Base-by-base conservation (phyloP, 2,113 vertebrate genomes). In the Phainopepla nitens region DNA sequence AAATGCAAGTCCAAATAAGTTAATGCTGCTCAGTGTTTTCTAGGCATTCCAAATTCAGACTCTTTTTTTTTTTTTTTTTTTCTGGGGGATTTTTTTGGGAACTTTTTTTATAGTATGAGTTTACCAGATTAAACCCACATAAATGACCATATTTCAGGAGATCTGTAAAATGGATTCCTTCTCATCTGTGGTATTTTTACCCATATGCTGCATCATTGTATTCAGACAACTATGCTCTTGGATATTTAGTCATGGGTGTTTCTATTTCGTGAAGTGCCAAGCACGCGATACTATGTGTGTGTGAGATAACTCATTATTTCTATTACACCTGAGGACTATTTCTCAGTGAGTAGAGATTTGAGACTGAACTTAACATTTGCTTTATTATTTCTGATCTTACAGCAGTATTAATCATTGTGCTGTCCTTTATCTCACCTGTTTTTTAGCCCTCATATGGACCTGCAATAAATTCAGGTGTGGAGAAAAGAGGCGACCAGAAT, bases 381-480 rank as follows among this genome's bases (percentile, higher is more conserved):
- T 54, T 79, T 51, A 39, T 33, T 41, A 57, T 2, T 50, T 78
- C 36, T 70, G 14, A 25, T 27, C n/a, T 82, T 31, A 17, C 3
- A 35, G 29, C 28, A 35, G 7, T 81, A 18, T 35, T 56, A 24
- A 83, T 66, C 45, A 14, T 19, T 33, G 6, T 47, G 16, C 47
- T 66, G 33, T 91, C 45, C 51, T 82, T 76, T 78, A n/a, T 89
- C 33, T 92, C 7, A 5, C 11, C 77, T 95, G 51, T 41, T 86
- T 96, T 97, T 73, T 72, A 98, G 98, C 95, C 60, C 91, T 88
- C 29, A 97, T 97, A 96, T 98, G 98, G 98, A 98, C 94, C 39
- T 98, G 98, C 80, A 98, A 91, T 92, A 98, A 98, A 65, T 98
- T 98, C 96, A 97, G 98, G 28, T 98, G 98, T 82, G 98, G 98